Evolutionary conservation across 2,797 vertebrate genomes (phyloP), one percentile per base, ranked within the genome.

Genomic region (Ptychadena robeensis): DNA sequence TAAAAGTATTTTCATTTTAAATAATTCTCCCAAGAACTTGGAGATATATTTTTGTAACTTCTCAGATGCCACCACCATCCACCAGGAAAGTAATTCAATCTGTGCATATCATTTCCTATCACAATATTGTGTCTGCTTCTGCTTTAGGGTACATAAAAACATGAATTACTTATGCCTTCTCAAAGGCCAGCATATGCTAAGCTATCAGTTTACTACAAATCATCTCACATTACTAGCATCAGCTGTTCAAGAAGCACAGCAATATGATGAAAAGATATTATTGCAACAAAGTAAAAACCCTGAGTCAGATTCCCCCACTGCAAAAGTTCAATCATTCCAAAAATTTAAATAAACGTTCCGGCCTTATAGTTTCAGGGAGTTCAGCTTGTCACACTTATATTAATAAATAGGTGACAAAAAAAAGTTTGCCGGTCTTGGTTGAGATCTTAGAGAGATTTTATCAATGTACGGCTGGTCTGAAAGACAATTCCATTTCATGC

Each of bases 181-280:
- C 38, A 53, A 78, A 66, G 75, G 64, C 37, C 75, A 66, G 37
- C 75, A 78, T 78, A 78, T 78, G 75, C 37, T 67, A 34, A 67
- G 75, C 63, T 67, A 78, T 78, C 64, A 66, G 27, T 44, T 78
- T 78, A 48, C 75, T 66, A 64, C 27, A 67, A 44, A 67, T 78
- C 63, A 78, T 67, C 61, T 67, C 64, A 48, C 40, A 78, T 78
- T 78, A 78, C 64, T 53, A 66, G 38, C 75, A 66, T 66, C 75
- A 78, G 75, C 75, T 78, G 75, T 78, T 78, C 75, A 67, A 0
- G 67, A 67, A 48, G 25, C 63, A 78, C 40, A 44, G 38, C 22
- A 53, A 22, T 53, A n/a, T 53, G 44, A 53, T 1, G 5, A 53
- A 22, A 53, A 22, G 3, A 53, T 22, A 53, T 53, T 0, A 53